Conservation (phyloP, 2,888 invertebrate genomes). For the Drosophila eohydei region DNA sequence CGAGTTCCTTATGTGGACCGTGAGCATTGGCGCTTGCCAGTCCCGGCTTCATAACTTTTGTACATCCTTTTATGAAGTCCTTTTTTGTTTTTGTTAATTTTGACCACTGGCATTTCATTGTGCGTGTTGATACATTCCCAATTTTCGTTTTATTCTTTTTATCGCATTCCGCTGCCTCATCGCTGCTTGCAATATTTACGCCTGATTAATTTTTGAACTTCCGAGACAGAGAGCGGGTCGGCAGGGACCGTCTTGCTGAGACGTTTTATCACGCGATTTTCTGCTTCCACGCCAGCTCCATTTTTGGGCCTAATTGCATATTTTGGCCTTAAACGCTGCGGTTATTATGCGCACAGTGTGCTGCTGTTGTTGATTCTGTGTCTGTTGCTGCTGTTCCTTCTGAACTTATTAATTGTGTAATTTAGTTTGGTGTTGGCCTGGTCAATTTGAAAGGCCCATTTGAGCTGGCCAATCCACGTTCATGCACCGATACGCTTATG, state of each 20-base stretch:
- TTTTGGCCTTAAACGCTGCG: conserved; percentile 66
- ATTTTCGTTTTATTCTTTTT: conserved; percentile 60
- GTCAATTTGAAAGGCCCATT: conserved; percentile 56
- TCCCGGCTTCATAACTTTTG: background rate
- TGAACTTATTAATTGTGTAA: conserved; percentile 74
- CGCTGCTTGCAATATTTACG: conserved; percentile 72
- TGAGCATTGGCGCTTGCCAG: conserved; percentile 27
- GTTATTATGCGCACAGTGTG: conserved; percentile 56
- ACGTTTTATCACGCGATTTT: conserved; percentile 56
- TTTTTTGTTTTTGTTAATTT: conserved; percentile 22
- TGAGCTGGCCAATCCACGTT: conserved; percentile 54
- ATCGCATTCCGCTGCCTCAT: conserved; percentile 69
- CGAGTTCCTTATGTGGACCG: conserved; percentile 34
- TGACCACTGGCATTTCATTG: conserved; percentile 47
- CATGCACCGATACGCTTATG: conserved; percentile 49
- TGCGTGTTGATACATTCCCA: conserved; percentile 55
- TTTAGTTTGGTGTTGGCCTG: conserved; percentile 62
- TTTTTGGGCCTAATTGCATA: conserved; percentile 68
- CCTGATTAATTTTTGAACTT: conserved; percentile 73
- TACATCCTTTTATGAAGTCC: conserved; percentile 36
- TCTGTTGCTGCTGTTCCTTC: conserved; percentile 29
- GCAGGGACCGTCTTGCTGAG: background rate
- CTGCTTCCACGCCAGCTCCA: conserved; percentile 16
- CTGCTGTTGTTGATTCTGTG: conserved; percentile 26
- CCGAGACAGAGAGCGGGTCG: background rate